Base-by-base conservation (phyloP, 2,113 vertebrate genomes). In the Percopsis transmontana region DNA sequence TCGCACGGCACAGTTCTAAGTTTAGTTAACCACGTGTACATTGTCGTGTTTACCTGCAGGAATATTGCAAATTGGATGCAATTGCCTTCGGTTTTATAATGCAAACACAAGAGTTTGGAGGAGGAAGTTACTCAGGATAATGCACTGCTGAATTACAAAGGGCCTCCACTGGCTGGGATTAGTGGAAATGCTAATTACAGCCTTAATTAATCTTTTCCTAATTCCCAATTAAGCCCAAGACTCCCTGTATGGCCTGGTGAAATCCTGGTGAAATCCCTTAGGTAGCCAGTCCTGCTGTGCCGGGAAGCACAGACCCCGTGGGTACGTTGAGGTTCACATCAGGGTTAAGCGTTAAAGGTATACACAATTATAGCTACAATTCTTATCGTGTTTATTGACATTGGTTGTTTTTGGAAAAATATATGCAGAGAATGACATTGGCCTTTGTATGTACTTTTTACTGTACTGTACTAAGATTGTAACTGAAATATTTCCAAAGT, bases 211-310 rank as follows among this genome's bases (percentile, higher is more conserved):
- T 57, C 62, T 33, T 38, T 11, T 54, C 39, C 68, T 78, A 78
- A 75, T 78, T 81, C 68, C 60, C 68, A 78, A 76, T 81, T 72
- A 81, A 75, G 51, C 20, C 51, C 10, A 18, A 70, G 58, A 75
- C 48, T 62, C 61, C 58, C 58, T 54, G 52, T 5, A 44, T 62
- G 53, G 15, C 24, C 63, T 23, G 24, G 48, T 64, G 67, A 68
- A 65, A 67, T 54, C 59, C 64, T 53, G n/a, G n/a, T n/a, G n/a
- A n/a, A n/a, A 53, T 76, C 62, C 64, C 56, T 44, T 20, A 54
- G 65, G 59, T 48, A 48, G 15, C 45, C 15, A 48, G 42, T 33
- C 27, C 33, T 38, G 27, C 33, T 14, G 19, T 53, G 51, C 42
- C 8, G 6, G 10, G 27, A 9, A 56, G 18, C 24, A 18, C 16